Conservation (phyloP, 2,113 vertebrate genomes). For the Galbula dea region DNA sequence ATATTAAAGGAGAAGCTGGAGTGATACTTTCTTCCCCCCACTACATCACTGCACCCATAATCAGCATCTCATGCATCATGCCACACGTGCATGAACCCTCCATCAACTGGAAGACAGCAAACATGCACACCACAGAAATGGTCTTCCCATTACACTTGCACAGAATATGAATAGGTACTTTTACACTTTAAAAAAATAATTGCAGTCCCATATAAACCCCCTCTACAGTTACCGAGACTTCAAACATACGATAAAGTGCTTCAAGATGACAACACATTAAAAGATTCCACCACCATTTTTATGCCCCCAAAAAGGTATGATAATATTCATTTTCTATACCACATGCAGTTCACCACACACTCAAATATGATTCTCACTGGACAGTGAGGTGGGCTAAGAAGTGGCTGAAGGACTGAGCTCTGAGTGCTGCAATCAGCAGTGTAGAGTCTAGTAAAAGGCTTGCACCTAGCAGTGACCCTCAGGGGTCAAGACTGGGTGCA, state of each 20-base stretch:
- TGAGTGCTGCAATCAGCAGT: too few relatives aligned
- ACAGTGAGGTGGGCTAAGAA: too few relatives aligned
- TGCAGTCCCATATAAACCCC: neutral
- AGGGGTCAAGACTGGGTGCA: neutral
- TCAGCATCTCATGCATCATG: neutral
- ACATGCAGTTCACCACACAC: fast-evolving
- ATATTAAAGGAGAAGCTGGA: neutral
- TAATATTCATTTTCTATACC: neutral
- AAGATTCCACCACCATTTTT: neutral
- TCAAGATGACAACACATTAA: neutral
- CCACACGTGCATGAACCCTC: neutral
- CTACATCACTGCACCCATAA: neutral
- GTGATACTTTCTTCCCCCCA: neutral
- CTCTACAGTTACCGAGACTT: neutral
- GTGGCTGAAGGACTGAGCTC: too few relatives aligned
- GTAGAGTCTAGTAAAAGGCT: too few relatives aligned
- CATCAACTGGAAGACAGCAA: neutral
- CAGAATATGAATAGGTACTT: neutral
- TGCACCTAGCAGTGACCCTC: too few relatives aligned
- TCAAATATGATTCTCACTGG: too few relatives aligned
- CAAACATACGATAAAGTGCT: neutral
- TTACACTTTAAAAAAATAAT: neutral
- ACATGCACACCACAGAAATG: neutral
- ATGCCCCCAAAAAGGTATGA: neutral
- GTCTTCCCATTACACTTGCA: neutral